Percentiles rank a stretch among this genome's conserved stretches.
These are phyloP conservation scores for Esox masquinongy DNA, from an alignment of 2,797 vertebrate genomes.

Conservation along the genomic window DNA sequence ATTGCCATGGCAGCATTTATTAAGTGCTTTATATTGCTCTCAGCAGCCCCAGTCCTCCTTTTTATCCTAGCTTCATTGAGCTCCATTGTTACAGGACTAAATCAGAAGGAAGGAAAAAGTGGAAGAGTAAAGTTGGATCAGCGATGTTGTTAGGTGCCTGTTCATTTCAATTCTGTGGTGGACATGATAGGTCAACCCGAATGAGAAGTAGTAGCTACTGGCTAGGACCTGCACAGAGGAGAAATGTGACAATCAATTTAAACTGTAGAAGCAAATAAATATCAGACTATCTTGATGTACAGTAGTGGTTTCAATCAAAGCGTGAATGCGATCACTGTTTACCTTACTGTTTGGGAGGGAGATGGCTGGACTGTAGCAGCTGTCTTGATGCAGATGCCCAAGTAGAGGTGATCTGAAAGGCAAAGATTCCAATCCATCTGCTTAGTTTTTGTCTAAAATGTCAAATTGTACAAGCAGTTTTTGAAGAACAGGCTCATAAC, in stretches of 20 bases:
- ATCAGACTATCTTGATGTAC: conserved; percentile 6
- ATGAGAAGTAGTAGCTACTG: not conserved
- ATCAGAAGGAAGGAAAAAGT: not conserved
- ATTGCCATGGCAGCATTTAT: not conserved
- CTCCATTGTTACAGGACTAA: not conserved
- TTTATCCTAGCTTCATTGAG: not conserved
- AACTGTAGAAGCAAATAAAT: not conserved
- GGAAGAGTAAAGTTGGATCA: not conserved
- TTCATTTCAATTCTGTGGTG: not conserved
- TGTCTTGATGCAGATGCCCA: not conserved
- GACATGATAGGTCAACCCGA: not conserved
- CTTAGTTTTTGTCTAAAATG: not conserved
- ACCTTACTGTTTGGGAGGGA: not conserved
- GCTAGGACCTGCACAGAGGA: not conserved
- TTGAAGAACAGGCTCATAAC: not conserved
- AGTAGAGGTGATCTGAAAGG: not conserved
- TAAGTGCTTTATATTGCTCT: conserved; percentile 4
- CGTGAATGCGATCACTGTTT: conserved; percentile 5
- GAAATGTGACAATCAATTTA: not conserved
- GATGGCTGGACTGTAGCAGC: not conserved
- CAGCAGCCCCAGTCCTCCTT: not conserved
- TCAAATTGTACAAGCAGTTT: not conserved
- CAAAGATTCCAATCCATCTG: not conserved
- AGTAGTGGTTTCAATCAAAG: not conserved
- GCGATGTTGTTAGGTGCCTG: not conserved